These are phyloP conservation scores for Scolopax bukidnonensis DNA, from an alignment of 2,797 vertebrate genomes.

Conservation along the genomic window DNA sequence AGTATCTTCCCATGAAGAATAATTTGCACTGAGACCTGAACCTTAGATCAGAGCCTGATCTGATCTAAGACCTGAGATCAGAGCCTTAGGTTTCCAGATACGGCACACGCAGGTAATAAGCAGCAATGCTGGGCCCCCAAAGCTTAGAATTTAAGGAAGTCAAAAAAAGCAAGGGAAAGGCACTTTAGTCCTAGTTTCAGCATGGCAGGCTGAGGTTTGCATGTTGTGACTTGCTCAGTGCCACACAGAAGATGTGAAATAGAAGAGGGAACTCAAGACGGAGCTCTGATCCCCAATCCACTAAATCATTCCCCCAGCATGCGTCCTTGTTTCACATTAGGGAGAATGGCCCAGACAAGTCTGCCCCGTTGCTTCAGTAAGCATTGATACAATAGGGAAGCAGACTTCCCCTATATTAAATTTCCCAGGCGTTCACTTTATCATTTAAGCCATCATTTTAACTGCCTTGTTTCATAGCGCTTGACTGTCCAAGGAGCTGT, in stretches of 20 bases:
- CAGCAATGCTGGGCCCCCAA: not conserved
- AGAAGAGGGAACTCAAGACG: conserved; percentile 50
- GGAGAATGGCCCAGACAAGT: conserved; percentile 64
- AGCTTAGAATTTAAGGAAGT: not conserved
- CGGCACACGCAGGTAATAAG: fast-evolving
- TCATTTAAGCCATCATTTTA: conserved; percentile 57
- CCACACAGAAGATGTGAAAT: not conserved
- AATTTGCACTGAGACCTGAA: not conserved
- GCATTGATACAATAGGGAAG: conserved; percentile 51
- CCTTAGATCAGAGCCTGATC: not conserved
- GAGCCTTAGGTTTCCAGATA: not conserved
- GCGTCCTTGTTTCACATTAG: not conserved
- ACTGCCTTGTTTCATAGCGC: conserved; percentile 54
- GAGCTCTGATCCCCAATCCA: conserved; percentile 20
- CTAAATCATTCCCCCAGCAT: conserved; percentile 53
- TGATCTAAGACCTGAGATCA: not conserved
- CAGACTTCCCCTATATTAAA: conserved; percentile 68
- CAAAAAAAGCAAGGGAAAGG: not conserved
- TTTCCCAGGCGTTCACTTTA: conserved; percentile 60
- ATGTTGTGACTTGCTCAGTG: conserved; percentile 32
- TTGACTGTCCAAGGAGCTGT: conserved; percentile 50
- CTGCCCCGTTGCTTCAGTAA: conserved; percentile 50
- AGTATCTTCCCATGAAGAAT: not conserved
- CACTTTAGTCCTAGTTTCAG: conserved; percentile 10
- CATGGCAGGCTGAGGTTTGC: conserved; percentile 38